Evolutionary conservation across 1,140 invertebrate genomes (phyloP).

Genomic region (Stratiolaelaps scimitus): DNA sequence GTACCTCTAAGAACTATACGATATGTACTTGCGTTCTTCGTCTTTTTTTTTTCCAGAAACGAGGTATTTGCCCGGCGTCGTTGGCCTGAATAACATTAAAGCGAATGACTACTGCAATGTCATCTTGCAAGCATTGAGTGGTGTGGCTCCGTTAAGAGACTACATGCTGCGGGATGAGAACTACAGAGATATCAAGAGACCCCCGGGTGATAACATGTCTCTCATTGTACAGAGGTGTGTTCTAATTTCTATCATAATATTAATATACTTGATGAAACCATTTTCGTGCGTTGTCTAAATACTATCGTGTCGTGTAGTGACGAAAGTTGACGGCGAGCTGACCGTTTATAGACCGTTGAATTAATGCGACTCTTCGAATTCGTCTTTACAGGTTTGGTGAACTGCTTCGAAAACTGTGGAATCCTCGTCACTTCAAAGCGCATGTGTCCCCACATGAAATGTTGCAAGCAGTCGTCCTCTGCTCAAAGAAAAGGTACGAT

Average conservation of each 20-base stretch:
- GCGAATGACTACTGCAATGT: constrained; percentile 99
- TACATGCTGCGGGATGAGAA: constrained; percentile 89
- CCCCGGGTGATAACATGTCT: constrained; percentile 79
- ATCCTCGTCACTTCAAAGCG: constrained; percentile 95
- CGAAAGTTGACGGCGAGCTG: no score
- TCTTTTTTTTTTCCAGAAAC: constrained; percentile 33
- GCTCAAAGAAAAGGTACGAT: constrained; percentile 70
- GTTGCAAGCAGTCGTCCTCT: constrained; percentile 95
- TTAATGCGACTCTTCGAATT: no score
- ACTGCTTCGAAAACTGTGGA: constrained; percentile 94
- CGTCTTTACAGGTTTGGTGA: constrained; percentile 61
- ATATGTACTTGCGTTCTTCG: constrained; percentile 26
- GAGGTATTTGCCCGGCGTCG: constrained; percentile 37
- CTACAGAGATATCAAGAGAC: constrained; percentile 72
- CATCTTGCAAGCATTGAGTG: constrained; percentile 79
- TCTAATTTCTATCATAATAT: no score
- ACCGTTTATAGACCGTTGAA: no score
- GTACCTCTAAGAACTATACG: no score
- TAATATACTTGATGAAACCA: no score
- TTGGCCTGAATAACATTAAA: constrained; percentile 97
- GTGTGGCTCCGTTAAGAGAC: constrained; percentile 82
- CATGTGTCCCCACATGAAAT: constrained; percentile 99
- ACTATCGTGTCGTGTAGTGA: no score
- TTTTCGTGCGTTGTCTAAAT: no score
- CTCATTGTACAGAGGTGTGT: constrained; percentile 66